Evolutionary conservation across 2,113 vertebrate species (phyloP).

Genomic region (Lethenteron camtschaticum): DNA sequence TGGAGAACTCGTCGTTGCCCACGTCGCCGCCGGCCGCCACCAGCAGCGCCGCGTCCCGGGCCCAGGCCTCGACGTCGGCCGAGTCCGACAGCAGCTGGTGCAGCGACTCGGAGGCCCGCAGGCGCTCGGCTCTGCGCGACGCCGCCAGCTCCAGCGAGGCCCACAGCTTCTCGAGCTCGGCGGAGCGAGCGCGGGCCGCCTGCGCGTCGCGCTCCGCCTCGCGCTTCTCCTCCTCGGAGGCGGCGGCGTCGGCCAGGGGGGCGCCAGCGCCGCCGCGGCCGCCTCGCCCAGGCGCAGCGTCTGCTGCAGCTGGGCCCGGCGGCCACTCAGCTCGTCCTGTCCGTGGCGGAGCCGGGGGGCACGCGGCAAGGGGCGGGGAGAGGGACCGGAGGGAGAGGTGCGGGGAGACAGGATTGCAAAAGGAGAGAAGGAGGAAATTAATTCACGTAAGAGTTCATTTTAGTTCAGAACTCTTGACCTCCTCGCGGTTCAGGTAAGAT

Average conservation of each 20-base stretch:
- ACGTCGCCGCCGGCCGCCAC: constrained; percentile 53
- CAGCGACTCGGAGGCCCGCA: constrained; percentile 42
- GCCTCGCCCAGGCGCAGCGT: constrained; percentile 42
- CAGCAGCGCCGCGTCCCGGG: constrained; percentile 33
- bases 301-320: constrained; percentile 42
- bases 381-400: too few species aligned
- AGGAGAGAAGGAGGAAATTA: too few species aligned
- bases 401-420: too few species aligned
- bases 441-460: too few species aligned
- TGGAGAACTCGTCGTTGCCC: constrained; percentile 68
- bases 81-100: constrained; percentile 70
- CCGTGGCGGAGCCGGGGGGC: too few species aligned
- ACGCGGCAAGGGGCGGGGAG: too few species aligned
- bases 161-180: constrained; percentile 46
- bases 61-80: constrained; percentile 56
- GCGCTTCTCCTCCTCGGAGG: neutral
- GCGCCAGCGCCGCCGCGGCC: constrained; percentile 41
- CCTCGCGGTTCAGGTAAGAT: too few species aligned
- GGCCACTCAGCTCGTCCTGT: constrained; percentile 53
- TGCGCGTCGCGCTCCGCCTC: constrained; percentile 16
- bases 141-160: constrained; percentile 41
- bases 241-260: constrained; percentile 27
- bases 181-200: constrained; percentile 16
- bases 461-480: too few species aligned
- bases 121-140: constrained; percentile 28